Percentiles rank a stretch among this genome's conserved stretches.
Evolutionary conservation across 1,140 invertebrate genomes (phyloP).

Genomic region (Zaprionus ghesquierei): DNA sequence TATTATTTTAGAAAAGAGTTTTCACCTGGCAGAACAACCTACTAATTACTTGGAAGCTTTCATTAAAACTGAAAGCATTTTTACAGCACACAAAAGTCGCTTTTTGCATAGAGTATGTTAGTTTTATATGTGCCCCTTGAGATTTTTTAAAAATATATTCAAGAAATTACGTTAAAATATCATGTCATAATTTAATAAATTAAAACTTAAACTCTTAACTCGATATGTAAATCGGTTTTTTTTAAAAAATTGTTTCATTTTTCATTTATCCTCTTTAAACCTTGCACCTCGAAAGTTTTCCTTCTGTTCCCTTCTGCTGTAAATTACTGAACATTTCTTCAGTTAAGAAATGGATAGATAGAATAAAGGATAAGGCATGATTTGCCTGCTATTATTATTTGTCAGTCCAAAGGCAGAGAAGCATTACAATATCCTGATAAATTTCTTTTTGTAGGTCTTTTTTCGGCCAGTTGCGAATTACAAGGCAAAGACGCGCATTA

Average conservation of each 20-base stretch:
- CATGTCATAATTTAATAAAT: neutral
- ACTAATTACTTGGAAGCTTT: neutral
- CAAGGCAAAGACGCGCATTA: slow-evolving; percentile 41
- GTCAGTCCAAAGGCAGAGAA: neutral
- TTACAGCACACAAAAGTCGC: neutral
- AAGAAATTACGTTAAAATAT: neutral
- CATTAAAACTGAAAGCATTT: neutral
- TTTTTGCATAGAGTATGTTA: neutral
- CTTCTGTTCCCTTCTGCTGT: neutral
- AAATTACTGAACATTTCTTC: no score
- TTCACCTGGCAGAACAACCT: neutral
- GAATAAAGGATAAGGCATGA: no score
- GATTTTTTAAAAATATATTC: neutral
- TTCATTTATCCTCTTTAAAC: neutral
- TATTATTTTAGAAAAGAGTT: no score
- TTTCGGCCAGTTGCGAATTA: slow-evolving; percentile 21
- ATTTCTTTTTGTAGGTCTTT: slow-evolving; percentile 13
- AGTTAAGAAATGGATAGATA: no score
- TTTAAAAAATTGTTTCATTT: no score
- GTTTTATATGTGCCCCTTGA: neutral
- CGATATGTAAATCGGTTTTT: no score
- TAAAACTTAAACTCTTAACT: no score
- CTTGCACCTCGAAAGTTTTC: neutral
- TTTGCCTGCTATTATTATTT: slow-evolving; percentile 34
- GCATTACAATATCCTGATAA: slow-evolving; percentile 28